Evolutionary conservation across 2,113 vertebrate genomes (phyloP), one percentile per base, ranked within the genome.

Genomic region (Stictonetta naevosa): DNA sequence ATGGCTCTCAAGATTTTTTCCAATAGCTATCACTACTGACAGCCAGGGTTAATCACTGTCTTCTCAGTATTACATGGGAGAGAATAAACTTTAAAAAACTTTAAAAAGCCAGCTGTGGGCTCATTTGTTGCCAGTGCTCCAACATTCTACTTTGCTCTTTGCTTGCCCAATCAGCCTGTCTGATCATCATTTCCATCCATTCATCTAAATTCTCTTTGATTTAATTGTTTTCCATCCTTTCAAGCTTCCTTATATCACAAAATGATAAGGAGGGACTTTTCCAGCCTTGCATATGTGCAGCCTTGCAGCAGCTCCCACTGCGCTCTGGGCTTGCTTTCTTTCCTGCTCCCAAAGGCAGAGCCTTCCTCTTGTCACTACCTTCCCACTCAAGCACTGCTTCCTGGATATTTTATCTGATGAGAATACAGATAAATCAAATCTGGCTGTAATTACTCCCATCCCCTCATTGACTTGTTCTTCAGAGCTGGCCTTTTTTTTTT

Each of bases 131-230:
- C 16, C 28, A 31, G 28, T 11, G 53, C 53, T 56, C 29, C 53
- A 56, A 29, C 62, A 40, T 40, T 13, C 26, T 62, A 52, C 48
- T 23, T 73, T 11, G 3, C 3, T 71, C 46, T 62, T 62, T 67
- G 13, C 31, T 67, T 16, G 29, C 5, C 11, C 28, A 19, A 8
- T 20, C 46, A 78, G 3, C 34, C 55, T 52, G 42, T 3, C 40
- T 58, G 34, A 58, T 36, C n/a, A 29, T 8, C 34, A 11, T 52
- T 81, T 69, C 34, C 28, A 72, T 44, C 2, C 22, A 7, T 36
- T 5, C 6, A 10, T 29, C 26, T 0, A 1, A 18, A 5, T 62
- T 88, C 80, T 71, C 31, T 13, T 80, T 0, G 1, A 2, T 76
- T 66, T 38, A 19, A 4, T 16, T 59, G 5, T 79, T 64, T 84